phyloP scores from a whole-genome alignment of 2,113 vertebrate species.

The Eudyptes chrysolophus region DNA sequence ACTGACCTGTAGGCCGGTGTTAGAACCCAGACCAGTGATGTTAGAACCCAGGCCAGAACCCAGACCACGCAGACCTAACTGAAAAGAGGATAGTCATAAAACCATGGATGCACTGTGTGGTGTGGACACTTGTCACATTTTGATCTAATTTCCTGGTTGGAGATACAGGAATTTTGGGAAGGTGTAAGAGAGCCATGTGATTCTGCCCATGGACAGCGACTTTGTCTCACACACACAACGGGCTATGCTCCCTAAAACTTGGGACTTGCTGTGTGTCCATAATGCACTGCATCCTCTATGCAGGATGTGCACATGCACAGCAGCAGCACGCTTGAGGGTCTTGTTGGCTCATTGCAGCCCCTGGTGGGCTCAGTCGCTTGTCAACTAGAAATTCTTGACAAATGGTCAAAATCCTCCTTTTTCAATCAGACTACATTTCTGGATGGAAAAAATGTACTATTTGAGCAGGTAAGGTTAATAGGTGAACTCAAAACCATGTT shows the following conservation, averaged over 20 bases:
- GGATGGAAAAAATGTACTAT: not conserved
- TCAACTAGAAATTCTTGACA: not conserved
- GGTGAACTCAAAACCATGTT: not conserved
- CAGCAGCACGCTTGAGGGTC: not conserved
- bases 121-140: not conserved
- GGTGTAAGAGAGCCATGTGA: not conserved
- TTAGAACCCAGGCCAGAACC: not conserved
- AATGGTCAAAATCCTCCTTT: not conserved
- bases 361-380: not conserved
- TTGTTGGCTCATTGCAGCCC: not conserved
- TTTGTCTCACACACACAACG: not conserved
- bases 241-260: not conserved
- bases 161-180: not conserved
- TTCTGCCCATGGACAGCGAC: not conserved
- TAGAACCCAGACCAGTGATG: not conserved
- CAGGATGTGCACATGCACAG: not conserved
- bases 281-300: rapidly evolving
- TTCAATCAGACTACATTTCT: not conserved
- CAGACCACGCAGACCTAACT: not conserved
- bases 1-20: not conserved
- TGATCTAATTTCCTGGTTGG: not conserved
- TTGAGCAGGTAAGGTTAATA: not conserved
- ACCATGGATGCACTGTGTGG: not conserved
- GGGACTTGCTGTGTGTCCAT: not conserved
- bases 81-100: not conserved